Percentiles rank a stretch among this genome's conserved stretches.
These are phyloP conservation scores for Neodiprion virginianus DNA, from an alignment of 1,140 invertebrate genomes.

Conservation along the genomic window DNA sequence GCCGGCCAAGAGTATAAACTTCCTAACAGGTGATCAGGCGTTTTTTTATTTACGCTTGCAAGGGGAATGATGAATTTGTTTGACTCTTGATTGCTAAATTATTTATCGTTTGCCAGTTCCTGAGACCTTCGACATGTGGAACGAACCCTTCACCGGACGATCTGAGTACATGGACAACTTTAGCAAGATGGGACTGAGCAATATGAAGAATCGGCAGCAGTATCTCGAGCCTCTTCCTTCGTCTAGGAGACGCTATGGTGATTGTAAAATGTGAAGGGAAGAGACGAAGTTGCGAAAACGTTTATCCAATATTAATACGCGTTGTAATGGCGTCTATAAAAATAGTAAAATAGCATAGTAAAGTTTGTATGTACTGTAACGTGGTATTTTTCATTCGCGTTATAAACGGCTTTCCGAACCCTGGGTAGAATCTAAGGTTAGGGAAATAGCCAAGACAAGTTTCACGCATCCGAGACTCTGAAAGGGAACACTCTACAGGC, in stretches of 20 bases:
- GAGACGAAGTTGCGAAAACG: too few species aligned
- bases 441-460: too few species aligned
- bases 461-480: too few species aligned
- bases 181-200: conserved; percentile 63
- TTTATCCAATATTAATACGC: too few species aligned
- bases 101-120: conserved; percentile 45
- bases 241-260: conserved; percentile 61
- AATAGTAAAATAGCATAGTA: too few species aligned
- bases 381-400: too few species aligned
- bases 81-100: not conserved
- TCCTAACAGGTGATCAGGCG: conserved; percentile 45
- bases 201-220: conserved; percentile 66
- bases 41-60: conserved; percentile 14
- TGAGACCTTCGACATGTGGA: conserved; percentile 59
- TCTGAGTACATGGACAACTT: conserved; percentile 68
- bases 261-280: conserved; percentile 49
- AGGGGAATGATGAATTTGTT: conserved; percentile 1
- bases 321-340: too few species aligned
- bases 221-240: conserved; percentile 67
- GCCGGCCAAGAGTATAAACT: conserved; percentile 48
- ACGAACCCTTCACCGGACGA: conserved; percentile 60
- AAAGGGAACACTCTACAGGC: too few species aligned
- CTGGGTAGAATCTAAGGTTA: too few species aligned
- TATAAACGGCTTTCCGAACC: too few species aligned
- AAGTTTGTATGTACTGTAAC: too few species aligned